A percentile compares a stretch with the other conserved stretches of the same genome.
phyloP scores from a whole-genome alignment of 2,113 vertebrate species.

The Lagenorhynchus albirostris region DNA sequence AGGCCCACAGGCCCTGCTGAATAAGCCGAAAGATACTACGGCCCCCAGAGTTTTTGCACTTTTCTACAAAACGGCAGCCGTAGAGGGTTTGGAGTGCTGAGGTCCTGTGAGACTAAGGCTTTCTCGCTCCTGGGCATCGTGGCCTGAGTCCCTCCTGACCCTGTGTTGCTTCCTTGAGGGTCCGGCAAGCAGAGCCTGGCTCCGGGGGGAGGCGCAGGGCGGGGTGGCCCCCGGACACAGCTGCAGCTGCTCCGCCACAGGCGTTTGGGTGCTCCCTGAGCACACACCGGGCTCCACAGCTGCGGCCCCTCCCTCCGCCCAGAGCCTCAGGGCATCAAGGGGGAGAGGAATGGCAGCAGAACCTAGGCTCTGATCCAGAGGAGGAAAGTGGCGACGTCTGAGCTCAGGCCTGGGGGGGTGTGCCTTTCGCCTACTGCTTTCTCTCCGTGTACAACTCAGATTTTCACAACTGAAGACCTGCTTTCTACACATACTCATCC shows the following conservation, averaged over 20 bases:
- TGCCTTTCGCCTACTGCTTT: background rate
- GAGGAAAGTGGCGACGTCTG: background rate
- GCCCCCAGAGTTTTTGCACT: background rate
- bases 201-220: background rate
- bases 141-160: background rate
- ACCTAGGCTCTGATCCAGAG: background rate
- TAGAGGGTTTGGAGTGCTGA: background rate
- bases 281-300: background rate
- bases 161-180: background rate
- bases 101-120: background rate
- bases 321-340: background rate
- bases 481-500: background rate
- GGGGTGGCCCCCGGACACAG: background rate
- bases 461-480: background rate
- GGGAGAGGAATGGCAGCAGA: background rate
- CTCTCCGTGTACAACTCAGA: background rate
- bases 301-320: background rate
- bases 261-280: background rate
- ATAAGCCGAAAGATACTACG: background rate
- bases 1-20: background rate
- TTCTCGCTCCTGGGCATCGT: background rate
- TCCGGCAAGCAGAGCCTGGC: background rate
- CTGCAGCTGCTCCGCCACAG: background rate
- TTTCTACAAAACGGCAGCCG: background rate
- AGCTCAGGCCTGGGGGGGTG: background rate